Evolutionary conservation across 2,113 vertebrate species (phyloP).

Genomic region (Xyliphius kryptos): DNA sequence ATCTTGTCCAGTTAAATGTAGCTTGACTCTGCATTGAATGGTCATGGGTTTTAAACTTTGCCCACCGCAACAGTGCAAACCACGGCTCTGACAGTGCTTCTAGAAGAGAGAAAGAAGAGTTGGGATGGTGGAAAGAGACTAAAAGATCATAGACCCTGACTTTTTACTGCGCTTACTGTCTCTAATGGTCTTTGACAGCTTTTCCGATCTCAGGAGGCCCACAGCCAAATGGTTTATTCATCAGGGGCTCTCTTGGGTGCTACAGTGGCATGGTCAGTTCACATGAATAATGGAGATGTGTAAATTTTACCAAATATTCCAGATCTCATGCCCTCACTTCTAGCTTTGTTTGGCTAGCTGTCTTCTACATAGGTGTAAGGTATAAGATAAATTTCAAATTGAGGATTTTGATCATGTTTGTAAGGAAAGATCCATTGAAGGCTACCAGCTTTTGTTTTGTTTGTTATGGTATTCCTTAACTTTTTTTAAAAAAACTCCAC

Average conservation of each 20-base stretch:
- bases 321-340: conserved; percentile 2
- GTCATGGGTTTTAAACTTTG: conserved; percentile 44
- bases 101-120: conserved; percentile 16
- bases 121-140: conserved; percentile 13
- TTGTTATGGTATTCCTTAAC: too few relatives aligned
- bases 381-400: too few relatives aligned
- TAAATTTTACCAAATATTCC: conserved; percentile 48
- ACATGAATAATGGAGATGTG: conserved; percentile 40
- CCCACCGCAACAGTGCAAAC: conserved; percentile 56
- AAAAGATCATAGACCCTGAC: conserved; percentile 36
- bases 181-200: conserved; percentile 59
- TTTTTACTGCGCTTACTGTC: conserved; percentile 42
- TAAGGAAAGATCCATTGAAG: too few relatives aligned
- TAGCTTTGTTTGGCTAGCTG: too few relatives aligned
- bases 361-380: too few relatives aligned
- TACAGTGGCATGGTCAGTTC: conserved; percentile 40
- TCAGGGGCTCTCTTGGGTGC: conserved; percentile 46
- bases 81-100: conserved; percentile 27
- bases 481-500: too few relatives aligned
- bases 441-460: too few relatives aligned
- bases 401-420: too few relatives aligned
- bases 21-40: conserved; percentile 46
- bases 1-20: conserved; percentile 44
- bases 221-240: conserved; percentile 61
- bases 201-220: conserved; percentile 51